These are phyloP conservation scores for Labrus mixtus DNA, from an alignment of 2,113 vertebrate species.

Conservation along the genomic window DNA sequence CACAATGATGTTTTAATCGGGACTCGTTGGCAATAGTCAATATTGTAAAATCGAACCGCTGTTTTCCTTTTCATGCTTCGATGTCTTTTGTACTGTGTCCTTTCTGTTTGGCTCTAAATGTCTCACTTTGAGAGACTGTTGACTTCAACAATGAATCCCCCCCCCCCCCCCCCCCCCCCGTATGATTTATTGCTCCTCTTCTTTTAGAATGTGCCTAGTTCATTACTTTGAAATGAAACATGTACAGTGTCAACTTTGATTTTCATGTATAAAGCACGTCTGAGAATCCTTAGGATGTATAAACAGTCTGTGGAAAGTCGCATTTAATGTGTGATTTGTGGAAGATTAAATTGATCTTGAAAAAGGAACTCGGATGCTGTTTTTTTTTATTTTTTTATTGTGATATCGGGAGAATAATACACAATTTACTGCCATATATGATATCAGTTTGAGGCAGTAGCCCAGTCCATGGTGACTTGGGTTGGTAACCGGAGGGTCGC, in stretches of 20 bases:
- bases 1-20: conserved; percentile 8
- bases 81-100: conserved; percentile 53
- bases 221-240: conserved; percentile 33
- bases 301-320: conserved; percentile 32
- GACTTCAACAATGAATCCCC: conserved; percentile 23
- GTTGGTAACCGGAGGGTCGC: too few relatives aligned
- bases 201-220: conserved; percentile 55
- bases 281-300: conserved; percentile 35
- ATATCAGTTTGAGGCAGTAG: too few relatives aligned
- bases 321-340: conserved; percentile 41
- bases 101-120: conserved; percentile 9
- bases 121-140: conserved; percentile 43
- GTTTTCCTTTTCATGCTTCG: conserved; percentile 21
- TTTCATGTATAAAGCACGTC: conserved; percentile 33
- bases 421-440: too few relatives aligned
- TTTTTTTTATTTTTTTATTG: too few relatives aligned
- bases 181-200: neutral
- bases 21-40: conserved; percentile 38
- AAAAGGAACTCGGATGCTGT: neutral
- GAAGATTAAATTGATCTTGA: conserved; percentile 47
- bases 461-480: too few relatives aligned
- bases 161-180: neutral
- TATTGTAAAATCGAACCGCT: conserved; percentile 33
- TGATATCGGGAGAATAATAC: too few relatives aligned
- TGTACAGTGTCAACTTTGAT: conserved; percentile 55